phyloP scores from a whole-genome alignment of 2,888 invertebrate genomes.

The Diaprepes abbreviatus region DNA sequence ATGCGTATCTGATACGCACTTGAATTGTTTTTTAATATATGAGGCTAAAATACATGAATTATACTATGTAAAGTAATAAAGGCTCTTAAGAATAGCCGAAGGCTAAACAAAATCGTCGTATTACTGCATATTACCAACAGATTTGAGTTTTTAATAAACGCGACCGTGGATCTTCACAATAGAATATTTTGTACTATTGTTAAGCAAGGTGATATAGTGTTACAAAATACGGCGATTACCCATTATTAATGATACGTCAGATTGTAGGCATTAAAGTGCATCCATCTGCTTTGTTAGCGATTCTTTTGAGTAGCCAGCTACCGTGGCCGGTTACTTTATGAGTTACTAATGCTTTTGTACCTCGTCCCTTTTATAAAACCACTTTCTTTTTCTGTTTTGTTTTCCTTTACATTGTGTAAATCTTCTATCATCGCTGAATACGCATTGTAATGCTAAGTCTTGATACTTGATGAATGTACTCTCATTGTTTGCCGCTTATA shows the following conservation, averaged over 20 bases:
- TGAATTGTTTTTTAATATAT: no score
- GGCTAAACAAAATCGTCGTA: no score
- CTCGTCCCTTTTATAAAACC: constrained; percentile 61
- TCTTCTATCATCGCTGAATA: constrained; percentile 60
- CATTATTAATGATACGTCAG: constrained; percentile 67
- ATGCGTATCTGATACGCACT: no score
- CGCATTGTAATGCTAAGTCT: constrained; percentile 57
- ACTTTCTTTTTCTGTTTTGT: constrained; percentile 61
- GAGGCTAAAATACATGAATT: no score
- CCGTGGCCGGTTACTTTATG: constrained; percentile 61
- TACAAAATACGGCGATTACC: constrained; percentile 58
- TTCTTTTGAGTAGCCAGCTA: constrained; percentile 62
- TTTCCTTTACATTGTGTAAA: constrained; percentile 57
- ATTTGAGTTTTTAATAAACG: constrained; percentile 45
- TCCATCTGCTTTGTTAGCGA: constrained; percentile 64
- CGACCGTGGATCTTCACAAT: constrained; percentile 39
- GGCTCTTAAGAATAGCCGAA: no score
- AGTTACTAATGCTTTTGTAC: constrained; percentile 63
- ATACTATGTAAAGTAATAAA: no score
- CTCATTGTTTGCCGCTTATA: constrained; percentile 15
- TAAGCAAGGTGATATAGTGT: constrained; percentile 47
- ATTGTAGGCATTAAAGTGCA: constrained; percentile 65
- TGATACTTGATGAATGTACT: constrained; percentile 33
- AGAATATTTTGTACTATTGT: constrained; percentile 50
- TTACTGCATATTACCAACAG: constrained; percentile 22